A percentile compares a stretch with the other conserved stretches of the same genome.
Conservation (phyloP, 2,113 vertebrate genomes). For the Grammomys dolichurus region DNA sequence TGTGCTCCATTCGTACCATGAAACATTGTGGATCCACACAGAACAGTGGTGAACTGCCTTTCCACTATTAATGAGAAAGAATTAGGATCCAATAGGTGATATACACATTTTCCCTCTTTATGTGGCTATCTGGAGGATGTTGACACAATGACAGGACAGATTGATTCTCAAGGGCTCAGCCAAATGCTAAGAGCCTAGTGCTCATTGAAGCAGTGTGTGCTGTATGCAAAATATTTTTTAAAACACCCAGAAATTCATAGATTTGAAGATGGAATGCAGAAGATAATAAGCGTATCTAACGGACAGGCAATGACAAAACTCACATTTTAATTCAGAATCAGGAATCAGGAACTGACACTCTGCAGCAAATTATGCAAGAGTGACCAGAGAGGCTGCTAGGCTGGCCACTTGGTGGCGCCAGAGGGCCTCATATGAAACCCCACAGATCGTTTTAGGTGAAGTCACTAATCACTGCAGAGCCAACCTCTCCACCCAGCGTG, state of each 20-base stretch:
- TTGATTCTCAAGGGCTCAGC: not conserved
- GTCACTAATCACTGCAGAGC: rapidly evolving
- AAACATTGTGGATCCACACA: too few species aligned
- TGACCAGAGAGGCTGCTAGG: rapidly evolving
- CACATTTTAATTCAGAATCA: not conserved
- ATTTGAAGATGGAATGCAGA: not conserved
- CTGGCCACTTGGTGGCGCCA: conserved; percentile 57
- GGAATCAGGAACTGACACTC: rapidly evolving
- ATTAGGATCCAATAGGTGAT: not conserved
- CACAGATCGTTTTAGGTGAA: not conserved
- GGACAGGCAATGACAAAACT: not conserved
- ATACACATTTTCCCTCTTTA: rapidly evolving
- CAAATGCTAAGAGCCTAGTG: not conserved
- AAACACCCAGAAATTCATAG: not conserved
- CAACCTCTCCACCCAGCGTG: too few species aligned
- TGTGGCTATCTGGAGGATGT: not conserved
- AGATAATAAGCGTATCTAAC: rapidly evolving
- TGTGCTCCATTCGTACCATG: rapidly evolving
- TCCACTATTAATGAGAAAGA: rapidly evolving
- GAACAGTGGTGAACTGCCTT: rapidly evolving
- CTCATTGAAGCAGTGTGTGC: not conserved
- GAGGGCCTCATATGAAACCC: not conserved
- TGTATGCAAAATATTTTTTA: not conserved
- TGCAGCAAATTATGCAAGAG: rapidly evolving
- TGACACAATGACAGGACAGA: too few species aligned